A percentile compares a stretch with the other conserved stretches of the same genome.
phyloP scores from a whole-genome alignment of 2,797 vertebrate species.

The Coregonus ussuriensis region DNA sequence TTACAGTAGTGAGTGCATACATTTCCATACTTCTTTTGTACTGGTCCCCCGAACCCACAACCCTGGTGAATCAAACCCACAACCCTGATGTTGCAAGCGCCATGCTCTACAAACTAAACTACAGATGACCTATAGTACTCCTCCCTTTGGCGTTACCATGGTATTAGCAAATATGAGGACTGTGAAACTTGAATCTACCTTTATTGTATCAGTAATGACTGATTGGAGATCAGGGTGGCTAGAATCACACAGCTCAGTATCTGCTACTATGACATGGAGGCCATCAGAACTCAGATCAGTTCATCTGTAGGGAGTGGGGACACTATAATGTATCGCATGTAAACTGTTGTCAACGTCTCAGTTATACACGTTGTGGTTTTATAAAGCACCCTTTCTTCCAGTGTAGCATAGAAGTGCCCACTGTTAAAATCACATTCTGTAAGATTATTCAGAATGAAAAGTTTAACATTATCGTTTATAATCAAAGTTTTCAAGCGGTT shows the following conservation, averaged over 20 bases:
- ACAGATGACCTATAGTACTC: background rate
- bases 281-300: background rate
- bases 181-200: background rate
- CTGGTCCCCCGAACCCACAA: too few species aligned
- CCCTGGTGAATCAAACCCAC: too few species aligned
- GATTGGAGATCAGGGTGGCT: background rate
- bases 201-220: background rate
- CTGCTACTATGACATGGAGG: background rate
- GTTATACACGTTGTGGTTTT: too few species aligned
- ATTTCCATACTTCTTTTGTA: too few species aligned
- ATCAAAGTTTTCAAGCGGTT: background rate
- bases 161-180: background rate
- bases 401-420: background rate
- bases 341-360: too few species aligned
- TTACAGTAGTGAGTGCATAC: too few species aligned
- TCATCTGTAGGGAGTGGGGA: background rate
- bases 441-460: background rate
- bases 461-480: background rate
- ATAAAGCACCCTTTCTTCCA: too few species aligned
- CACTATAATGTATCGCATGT: background rate
- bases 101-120: too few species aligned
- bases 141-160: background rate
- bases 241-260: background rate
- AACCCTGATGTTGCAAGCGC: too few species aligned
- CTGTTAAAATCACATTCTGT: background rate